These are phyloP conservation scores for Echiichthys vipera DNA, from an alignment of 2,797 vertebrate species.

Conservation along the genomic window DNA sequence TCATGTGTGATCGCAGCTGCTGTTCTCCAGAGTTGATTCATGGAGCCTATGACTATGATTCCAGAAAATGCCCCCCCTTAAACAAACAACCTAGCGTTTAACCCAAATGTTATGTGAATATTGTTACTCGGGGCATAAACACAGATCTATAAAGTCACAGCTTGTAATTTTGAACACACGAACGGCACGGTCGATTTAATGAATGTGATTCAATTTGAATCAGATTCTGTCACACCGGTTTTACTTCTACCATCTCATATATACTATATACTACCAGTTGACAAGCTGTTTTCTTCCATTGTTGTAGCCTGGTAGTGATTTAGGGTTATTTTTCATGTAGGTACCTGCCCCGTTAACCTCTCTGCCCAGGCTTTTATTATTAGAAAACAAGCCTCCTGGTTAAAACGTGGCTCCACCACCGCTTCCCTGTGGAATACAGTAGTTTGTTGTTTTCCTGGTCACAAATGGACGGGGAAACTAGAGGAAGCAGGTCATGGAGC, in stretches of 20 bases:
- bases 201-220: neutral
- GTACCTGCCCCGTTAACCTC: conserved; percentile 18
- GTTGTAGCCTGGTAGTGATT: conserved; percentile 17
- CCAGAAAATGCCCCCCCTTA: conserved; percentile 28
- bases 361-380: conserved; percentile 53
- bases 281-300: conserved; percentile 25
- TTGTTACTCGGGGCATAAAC: neutral
- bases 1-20: conserved; percentile 54
- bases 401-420: conserved; percentile 39
- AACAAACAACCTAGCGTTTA: neutral
- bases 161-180: neutral
- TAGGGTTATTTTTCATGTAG: conserved; percentile 26
- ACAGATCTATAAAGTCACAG: neutral
- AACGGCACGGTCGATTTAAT: neutral
- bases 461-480: conserved; percentile 47
- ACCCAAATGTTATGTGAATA: neutral
- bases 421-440: conserved; percentile 45
- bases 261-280: conserved; percentile 21
- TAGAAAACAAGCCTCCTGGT: conserved; percentile 40
- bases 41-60: conserved; percentile 43
- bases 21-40: conserved; percentile 52
- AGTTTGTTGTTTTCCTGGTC: conserved; percentile 71
- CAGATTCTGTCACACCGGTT: neutral
- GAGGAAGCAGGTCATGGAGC: conserved; percentile 62
- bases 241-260: neutral